Conservation (phyloP, 2,888 invertebrate species). For the Pilophorus perplexus region DNA sequence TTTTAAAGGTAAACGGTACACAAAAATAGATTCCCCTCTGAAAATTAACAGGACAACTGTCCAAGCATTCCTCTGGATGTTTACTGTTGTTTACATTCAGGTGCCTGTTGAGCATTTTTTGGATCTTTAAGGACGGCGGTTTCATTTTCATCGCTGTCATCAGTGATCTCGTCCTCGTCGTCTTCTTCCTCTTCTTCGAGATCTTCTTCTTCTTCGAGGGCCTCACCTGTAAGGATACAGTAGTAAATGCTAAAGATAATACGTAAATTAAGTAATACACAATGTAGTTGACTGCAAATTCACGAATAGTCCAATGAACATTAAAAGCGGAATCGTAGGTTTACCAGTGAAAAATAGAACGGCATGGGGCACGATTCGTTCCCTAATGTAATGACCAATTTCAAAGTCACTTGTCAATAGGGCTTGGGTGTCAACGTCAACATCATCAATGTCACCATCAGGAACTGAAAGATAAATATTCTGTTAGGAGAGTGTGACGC, state of each 20-base stretch:
- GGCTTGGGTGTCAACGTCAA: constrained; percentile 85
- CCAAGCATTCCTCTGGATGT: too few species aligned
- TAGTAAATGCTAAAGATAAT: too few species aligned
- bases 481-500: background rate
- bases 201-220: constrained; percentile 74
- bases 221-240: constrained; percentile 52
- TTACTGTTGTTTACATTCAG: constrained; percentile 74
- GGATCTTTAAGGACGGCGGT: constrained; percentile 58
- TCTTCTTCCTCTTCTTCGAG: constrained; percentile 73
- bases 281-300: too few species aligned
- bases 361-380: constrained; percentile 94
- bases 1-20: too few species aligned
- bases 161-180: constrained; percentile 55
- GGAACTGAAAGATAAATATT: constrained; percentile 59
- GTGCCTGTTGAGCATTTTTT: constrained; percentile 52
- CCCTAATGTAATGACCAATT: constrained; percentile 96
- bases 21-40: too few species aligned
- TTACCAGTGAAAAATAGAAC: constrained; percentile 95
- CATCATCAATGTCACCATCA: constrained; percentile 70
- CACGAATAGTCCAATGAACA: too few species aligned
- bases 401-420: constrained; percentile 93
- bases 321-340: too few species aligned
- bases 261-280: too few species aligned
- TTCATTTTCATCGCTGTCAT: constrained; percentile 56
- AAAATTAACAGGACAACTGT: too few species aligned